Conservation (phyloP, 2,113 vertebrate species). For the Geococcyx californianus region DNA sequence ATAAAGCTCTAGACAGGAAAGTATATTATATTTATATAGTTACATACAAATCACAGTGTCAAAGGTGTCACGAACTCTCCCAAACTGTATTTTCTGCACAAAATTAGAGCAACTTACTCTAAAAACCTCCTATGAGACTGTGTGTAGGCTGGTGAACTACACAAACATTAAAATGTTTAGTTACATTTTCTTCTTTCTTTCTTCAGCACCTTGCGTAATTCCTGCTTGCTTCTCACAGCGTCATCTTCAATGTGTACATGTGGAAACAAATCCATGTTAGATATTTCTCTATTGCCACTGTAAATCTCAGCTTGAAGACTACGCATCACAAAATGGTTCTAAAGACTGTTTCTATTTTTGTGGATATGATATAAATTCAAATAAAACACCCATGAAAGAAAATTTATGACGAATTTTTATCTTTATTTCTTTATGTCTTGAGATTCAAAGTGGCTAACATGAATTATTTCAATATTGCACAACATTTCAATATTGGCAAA, state of each 20-base stretch:
- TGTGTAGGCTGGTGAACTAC: conserved; percentile 40
- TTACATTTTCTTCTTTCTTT: conserved; percentile 41
- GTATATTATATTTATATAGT: conserved; percentile 60
- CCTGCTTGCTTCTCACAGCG: conserved; percentile 55
- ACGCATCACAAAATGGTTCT: conserved; percentile 63
- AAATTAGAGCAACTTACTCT: background rate
- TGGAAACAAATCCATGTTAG: conserved; percentile 39
- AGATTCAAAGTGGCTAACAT: background rate
- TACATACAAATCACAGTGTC: conserved; percentile 14
- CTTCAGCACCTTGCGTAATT: conserved; percentile 35
- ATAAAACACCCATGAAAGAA: conserved; percentile 67
- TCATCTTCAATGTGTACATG: background rate
- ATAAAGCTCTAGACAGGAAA: conserved; percentile 56
- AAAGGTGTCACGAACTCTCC: conserved; percentile 13
- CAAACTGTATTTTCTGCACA: conserved; percentile 28
- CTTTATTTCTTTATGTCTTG: background rate
- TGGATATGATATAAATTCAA: conserved; percentile 59
- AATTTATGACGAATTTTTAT: background rate
- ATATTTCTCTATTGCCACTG: conserved; percentile 39
- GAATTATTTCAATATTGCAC: background rate
- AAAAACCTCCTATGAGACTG: conserved; percentile 15
- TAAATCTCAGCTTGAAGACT: conserved; percentile 50
- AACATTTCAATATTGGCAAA: background rate
- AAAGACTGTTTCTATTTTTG: conserved; percentile 60
- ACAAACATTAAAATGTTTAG: conserved; percentile 16